Base-by-base conservation (phyloP, 2,113 vertebrate species). In the Apeltes quadracus region DNA sequence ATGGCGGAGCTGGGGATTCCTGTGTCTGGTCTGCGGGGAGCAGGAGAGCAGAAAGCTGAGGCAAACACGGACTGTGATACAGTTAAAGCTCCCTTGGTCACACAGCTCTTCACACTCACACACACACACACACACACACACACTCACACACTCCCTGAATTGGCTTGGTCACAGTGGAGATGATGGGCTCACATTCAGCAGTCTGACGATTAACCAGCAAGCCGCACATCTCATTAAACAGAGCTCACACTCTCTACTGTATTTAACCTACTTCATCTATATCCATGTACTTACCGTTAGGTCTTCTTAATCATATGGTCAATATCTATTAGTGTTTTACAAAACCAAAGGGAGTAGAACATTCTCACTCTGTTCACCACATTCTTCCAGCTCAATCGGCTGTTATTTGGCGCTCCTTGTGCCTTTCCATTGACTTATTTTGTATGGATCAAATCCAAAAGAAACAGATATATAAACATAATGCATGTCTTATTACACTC, bases 151-250 rank as follows among this genome's bases (percentile, higher is more conserved):
- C 53, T 23, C 74, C 0, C 41, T 4, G 38, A 70, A 66, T 58
- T 59, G 50, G 39, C 44, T 57, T 56, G 43, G 36, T 63, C 76
- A 79, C 72, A 77, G 41, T 68, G 15, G 58, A 55, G 55, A 69
- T 53, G 75, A 87, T 79, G 22, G 86, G 85, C 69, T 61, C 87
- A 92, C 64, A 63, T 83, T 79, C 80, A 91, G 83, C 25, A 23
- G 86, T 80, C 72, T 83, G 69, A 90, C 94, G 93, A 94, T 94
- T 91, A 93, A 93, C 86, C 59, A 71, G 85, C 73, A 1, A 34
- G 76, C 90, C 84, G 75, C 89, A 82, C 71, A 34, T 90, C 29
- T 89, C 86, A 93, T 91, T 85, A 90, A 79, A 14, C n/a, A 38
- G 25, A 68, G 34, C 54, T 23, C 44, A 76, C 41, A 80, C 87